Conservation (phyloP, 2,113 vertebrate species). For the Forbesichthys papilliferus region DNA sequence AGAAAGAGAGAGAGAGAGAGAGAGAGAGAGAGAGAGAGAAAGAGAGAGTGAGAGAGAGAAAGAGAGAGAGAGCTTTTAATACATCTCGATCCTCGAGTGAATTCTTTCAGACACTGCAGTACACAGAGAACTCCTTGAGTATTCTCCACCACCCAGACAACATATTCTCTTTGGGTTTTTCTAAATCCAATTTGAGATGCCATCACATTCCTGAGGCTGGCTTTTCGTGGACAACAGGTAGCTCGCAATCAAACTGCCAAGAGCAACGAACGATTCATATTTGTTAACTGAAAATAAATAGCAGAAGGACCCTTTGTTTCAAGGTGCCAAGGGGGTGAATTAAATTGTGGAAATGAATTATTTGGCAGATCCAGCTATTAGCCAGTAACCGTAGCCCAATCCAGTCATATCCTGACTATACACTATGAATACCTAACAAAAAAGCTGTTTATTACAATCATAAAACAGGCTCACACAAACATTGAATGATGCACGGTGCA, state of each 20-base stretch:
- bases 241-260: constrained; percentile 20
- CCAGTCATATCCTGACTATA: background rate
- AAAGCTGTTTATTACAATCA: background rate
- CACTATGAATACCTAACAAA: background rate
- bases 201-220: constrained; percentile 23
- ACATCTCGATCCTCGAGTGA: too few relatives aligned
- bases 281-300: constrained; percentile 34
- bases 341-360: constrained; percentile 16
- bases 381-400: background rate
- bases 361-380: constrained; percentile 20
- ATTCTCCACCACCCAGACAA: constrained; percentile 38
- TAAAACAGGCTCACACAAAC: background rate
- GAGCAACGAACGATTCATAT: constrained; percentile 43
- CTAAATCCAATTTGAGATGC: constrained; percentile 48
- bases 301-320: constrained; percentile 37
- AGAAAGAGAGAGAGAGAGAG: background rate
- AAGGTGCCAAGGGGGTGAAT: constrained; percentile 21
- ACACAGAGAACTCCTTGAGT: constrained; percentile 22
- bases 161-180: constrained; percentile 32
- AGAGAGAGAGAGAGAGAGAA: background rate
- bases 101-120: constrained; percentile 8
- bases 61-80: background rate
- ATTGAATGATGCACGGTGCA: background rate
- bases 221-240: constrained; percentile 13
- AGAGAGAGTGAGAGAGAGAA: background rate